A percentile compares a stretch with the other conserved stretches of the same genome.
phyloP scores from a whole-genome alignment of 2,113 vertebrate species.

The Charadrius vociferus region DNA sequence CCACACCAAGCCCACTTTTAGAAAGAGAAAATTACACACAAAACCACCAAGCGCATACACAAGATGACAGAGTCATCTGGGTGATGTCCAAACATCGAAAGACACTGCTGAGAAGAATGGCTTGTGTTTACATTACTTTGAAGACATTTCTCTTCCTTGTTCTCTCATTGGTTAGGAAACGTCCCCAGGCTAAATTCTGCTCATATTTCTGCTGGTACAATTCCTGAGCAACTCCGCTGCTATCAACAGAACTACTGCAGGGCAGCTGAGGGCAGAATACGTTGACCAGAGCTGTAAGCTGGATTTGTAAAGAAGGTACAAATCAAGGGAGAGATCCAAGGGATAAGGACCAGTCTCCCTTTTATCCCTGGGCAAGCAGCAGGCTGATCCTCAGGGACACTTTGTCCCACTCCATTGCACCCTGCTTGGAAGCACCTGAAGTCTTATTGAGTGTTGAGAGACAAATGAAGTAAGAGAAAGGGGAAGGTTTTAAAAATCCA shows the following conservation, averaged over 20 bases:
- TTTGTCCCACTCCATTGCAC: not conserved
- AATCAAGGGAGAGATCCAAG: not conserved
- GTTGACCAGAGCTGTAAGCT: not conserved
- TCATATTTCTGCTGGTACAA: not conserved
- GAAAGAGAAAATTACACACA: not conserved
- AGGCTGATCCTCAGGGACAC: not conserved
- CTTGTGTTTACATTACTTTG: not conserved
- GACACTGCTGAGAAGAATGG: not conserved
- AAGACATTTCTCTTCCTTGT: not conserved
- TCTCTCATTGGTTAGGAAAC: not conserved
- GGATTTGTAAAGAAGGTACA: not conserved
- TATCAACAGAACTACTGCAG: not conserved
- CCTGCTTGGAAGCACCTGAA: not conserved
- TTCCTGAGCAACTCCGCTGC: not conserved
- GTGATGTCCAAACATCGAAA: not conserved
- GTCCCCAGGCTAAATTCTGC: not conserved
- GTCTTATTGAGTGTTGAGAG: not conserved
- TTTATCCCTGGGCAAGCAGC: not conserved
- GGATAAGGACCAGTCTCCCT: not conserved
- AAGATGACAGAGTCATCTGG: not conserved
- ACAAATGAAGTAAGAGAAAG: not conserved
- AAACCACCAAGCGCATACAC: rapidly evolving
- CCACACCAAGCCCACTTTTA: not conserved
- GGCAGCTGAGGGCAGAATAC: not conserved
- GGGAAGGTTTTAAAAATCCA: not conserved